phyloP scores from a whole-genome alignment of 2,888 invertebrate species.

The Mantis religiosa region DNA sequence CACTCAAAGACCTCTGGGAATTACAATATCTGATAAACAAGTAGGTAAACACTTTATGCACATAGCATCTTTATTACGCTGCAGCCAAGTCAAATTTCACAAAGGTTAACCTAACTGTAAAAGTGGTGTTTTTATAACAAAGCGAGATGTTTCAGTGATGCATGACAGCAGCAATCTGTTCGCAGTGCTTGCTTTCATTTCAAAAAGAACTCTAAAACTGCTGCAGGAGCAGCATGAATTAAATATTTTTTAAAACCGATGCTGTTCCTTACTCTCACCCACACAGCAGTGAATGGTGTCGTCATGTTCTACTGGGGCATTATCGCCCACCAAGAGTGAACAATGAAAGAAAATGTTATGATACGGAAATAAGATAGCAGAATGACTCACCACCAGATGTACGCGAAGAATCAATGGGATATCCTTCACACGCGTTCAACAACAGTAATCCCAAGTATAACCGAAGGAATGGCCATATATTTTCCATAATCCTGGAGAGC shows the following conservation, averaged over 20 bases:
- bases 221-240: no score
- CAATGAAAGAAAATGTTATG: background rate
- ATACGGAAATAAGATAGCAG: background rate
- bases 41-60: no score
- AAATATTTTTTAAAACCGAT: no score
- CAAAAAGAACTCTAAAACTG: background rate
- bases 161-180: background rate
- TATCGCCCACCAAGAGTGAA: background rate
- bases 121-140: background rate
- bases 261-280: no score
- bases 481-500: conserved; percentile 39
- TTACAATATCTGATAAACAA: no score
- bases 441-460: conserved; percentile 41
- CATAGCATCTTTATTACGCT: no score
- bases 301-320: no score
- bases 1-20: no score
- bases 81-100: background rate
- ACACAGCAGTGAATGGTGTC: no score
- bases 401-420: conserved; percentile 39
- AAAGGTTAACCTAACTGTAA: background rate
- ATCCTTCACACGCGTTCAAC: conserved; percentile 44
- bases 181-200: background rate
- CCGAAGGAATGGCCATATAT: conserved; percentile 30
- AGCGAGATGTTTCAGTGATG: background rate
- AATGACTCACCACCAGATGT: conserved; percentile 39